Evolutionary conservation across 2,888 invertebrate genomes (phyloP).

Genomic region (Halictus ligatus): DNA sequence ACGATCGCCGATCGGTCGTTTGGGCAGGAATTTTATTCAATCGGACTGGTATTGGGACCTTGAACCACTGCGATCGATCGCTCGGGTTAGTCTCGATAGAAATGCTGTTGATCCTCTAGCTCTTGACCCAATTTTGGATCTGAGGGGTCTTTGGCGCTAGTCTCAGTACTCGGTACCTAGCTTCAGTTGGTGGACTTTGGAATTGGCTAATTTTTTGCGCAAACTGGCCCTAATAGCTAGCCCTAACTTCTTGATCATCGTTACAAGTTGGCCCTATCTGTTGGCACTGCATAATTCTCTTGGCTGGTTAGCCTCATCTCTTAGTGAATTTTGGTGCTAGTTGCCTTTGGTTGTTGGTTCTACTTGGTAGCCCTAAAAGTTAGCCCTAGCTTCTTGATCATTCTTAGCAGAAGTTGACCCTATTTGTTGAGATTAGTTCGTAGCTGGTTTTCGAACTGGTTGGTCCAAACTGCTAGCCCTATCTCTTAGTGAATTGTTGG

Average conservation of each 20-base stretch:
- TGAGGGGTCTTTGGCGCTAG: neutral
- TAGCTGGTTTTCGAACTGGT: no score
- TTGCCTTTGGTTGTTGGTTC: no score
- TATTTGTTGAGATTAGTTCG: no score
- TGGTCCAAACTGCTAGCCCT: no score
- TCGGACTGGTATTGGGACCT: neutral
- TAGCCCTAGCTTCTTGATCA: neutral
- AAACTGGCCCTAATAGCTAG: no score
- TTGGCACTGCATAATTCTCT: no score
- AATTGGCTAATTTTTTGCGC: no score
- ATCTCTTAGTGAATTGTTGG: neutral
- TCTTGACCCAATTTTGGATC: neutral
- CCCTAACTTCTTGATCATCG: neutral
- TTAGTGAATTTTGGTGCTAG: neutral
- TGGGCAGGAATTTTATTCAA: neutral
- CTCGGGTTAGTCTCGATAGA: neutral
- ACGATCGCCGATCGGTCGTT: neutral
- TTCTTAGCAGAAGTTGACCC: neutral
- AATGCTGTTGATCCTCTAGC: neutral
- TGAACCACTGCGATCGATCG: conserved; percentile 1
- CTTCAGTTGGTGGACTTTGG: no score
- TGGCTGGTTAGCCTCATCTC: neutral
- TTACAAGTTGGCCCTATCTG: neutral
- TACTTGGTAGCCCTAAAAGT: no score
- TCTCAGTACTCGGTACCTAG: no score